Percentiles rank a stretch among this genome's conserved stretches.
Conservation (phyloP, 1,140 invertebrate genomes). For the Drosophila pseudoananassae region DNA sequence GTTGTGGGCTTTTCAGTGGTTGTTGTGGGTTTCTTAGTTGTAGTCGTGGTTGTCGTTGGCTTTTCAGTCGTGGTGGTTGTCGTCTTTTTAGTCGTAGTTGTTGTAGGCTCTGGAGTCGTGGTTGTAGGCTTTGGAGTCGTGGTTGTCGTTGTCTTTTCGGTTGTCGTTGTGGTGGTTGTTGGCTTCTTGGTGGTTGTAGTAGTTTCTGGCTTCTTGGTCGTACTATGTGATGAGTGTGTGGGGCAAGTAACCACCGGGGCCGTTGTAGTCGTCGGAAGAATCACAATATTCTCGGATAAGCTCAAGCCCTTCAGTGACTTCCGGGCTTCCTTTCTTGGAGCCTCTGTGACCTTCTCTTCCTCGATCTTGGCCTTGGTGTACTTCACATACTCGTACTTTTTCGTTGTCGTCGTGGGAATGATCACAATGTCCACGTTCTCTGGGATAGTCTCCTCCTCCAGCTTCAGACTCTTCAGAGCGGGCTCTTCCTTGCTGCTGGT, state of each 20-base stretch:
- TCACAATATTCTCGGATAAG: slow-evolving; percentile 23
- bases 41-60: slow-evolving; percentile 4
- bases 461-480: background rate
- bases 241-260: background rate
- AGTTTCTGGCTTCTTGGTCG: background rate
- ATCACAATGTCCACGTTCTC: slow-evolving; percentile 24
- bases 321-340: too few species aligned
- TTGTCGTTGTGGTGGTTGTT: slow-evolving; percentile 4
- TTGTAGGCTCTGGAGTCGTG: background rate
- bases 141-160: slow-evolving; percentile 8
- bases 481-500: background rate
- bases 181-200: background rate
- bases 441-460: background rate
- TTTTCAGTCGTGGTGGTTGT: slow-evolving; percentile 7
- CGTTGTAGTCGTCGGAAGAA: slow-evolving; percentile 14
- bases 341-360: too few species aligned
- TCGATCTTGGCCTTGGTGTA: too few species aligned
- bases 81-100: background rate
- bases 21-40: background rate
- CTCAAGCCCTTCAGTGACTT: too few species aligned
- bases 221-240: slow-evolving; percentile 1
- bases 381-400: too few species aligned
- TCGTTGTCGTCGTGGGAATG: slow-evolving; percentile 9
- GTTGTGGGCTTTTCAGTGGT: slow-evolving; percentile 6
- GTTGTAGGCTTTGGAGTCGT: slow-evolving; percentile 10